Base-by-base conservation (phyloP, 1,140 invertebrate species). In the Meteorus sp. region DNA sequence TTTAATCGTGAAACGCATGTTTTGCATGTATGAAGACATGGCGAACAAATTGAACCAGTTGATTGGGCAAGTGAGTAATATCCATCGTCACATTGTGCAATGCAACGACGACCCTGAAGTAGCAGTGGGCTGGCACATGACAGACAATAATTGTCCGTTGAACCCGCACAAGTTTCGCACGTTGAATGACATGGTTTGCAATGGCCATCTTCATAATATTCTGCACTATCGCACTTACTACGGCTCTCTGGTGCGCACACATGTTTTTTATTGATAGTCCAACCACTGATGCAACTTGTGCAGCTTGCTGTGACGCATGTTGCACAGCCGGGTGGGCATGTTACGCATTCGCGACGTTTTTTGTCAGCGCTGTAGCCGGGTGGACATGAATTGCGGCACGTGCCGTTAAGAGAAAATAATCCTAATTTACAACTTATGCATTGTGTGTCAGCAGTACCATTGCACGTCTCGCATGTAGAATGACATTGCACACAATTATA, bases 401-500 rank as follows among this genome's bases (percentile, higher is more conserved):
- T 73, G 19, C 79, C 88, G 65, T 88, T 84, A 61, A 86, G 81
- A 29, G 86, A 85, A 65, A 85, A 90, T 39, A 82, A 79, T 57
- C 86, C 86, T 27, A 83, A 72, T 39, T 83, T 84, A 76, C 93
- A 95, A 9, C 87, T 86, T 31, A 94, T 87, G 76, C 93, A 95
- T 57, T 94, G 86, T 31, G 85, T 83, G 64, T 89, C 85, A 20
- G 85, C 85, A 3, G 87, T 85, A 17, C 91, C 92, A 61, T 85
- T 88, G 71, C 93, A 95, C 1, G 91, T 92, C 63, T 88, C 89
- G 75, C 93, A 95, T 5, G 86, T 86, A 8, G 84, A 69, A 76
- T 93, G 88, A 74, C 93, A 95, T 5, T 85, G 81, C 9, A 85
- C 83, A 74, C 92, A 94, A 65, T 85, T 86, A 74, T 92, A 90